Base-by-base conservation (phyloP, 2,113 vertebrate genomes). In the Turdus rufiventris region DNA sequence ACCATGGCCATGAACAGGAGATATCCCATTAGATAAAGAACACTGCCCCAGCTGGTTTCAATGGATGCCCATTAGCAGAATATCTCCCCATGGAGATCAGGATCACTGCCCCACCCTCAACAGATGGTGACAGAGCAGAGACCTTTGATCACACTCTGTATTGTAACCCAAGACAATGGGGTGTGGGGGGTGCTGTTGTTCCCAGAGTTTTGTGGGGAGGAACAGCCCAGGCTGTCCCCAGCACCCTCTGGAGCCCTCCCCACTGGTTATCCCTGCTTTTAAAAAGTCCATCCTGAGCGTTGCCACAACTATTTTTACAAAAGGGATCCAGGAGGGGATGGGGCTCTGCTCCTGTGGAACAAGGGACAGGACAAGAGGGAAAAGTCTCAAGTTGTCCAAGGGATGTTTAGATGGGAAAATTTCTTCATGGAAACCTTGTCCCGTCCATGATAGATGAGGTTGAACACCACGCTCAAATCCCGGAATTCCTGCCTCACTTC, bases 261-360 rank as follows among this genome's bases (percentile, higher is more conserved):
- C n/a, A n/a, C n/a, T n/a, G n/a, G 3, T 5, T 14, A 18, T 34
- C 13, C 17, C 11, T 8, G 8, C 0, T 10, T 47, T 33, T 14
- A 8, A 3, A 4, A 36, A 16, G 9, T 2, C 58, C 33, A 7
- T 7, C 65, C 65, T 33, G 56, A 24, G 36, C 54, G 2, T 3
- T 19, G 25, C 47, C 29, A n/a, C 54, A 6, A 0, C 3, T 11
- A 38, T 5, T 20, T 18, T 3, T 3, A 2, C 54, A 3, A 0
- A 8, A 34, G 24, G 45, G 31, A 12, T 31, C 66, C 42, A 1
- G 65, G 12, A 5, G 29, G 20, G 40, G 29, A 7, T 24, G 0
- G 2, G 50, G 58, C 31, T 63, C 42, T 71, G 42, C 14, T 42
- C 34, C 57, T 11, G 0, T 3, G 66, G 58, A 28, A 14, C 2